Evolutionary conservation across 1,140 invertebrate species (phyloP).

Genomic region (Caenorhabditis inopinata): DNA sequence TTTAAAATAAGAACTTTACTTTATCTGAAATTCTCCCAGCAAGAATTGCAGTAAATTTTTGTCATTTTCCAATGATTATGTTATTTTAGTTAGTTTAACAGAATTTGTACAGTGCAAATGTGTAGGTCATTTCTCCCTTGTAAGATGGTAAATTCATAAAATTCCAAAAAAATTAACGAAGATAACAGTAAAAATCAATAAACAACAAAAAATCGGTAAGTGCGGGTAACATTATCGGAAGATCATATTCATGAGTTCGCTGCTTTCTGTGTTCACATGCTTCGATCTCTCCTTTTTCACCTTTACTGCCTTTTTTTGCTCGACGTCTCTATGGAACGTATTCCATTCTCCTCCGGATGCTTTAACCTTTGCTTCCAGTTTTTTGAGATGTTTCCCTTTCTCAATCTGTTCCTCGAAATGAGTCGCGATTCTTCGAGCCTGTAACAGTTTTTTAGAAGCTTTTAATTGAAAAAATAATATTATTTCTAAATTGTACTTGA

Average conservation of each 20-base stretch:
- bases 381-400: constrained; percentile 75
- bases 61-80: too few species aligned
- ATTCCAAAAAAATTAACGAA: too few species aligned
- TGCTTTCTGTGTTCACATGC: neutral
- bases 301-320: constrained; percentile 37
- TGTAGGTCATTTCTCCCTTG: too few species aligned
- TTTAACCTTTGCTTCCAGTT: constrained; percentile 60
- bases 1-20: too few species aligned
- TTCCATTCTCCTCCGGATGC: constrained; percentile 40
- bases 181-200: neutral
- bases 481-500: neutral
- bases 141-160: too few species aligned
- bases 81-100: too few species aligned
- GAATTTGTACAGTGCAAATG: too few species aligned
- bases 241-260: constrained; percentile 46
- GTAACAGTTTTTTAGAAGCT: neutral
- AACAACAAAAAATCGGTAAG: neutral
- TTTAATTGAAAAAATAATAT: neutral
- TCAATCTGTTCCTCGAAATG: constrained; percentile 81
- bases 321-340: constrained; percentile 40
- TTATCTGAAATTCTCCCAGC: too few species aligned
- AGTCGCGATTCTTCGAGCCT: constrained; percentile 74
- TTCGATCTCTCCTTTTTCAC: constrained; percentile 20
- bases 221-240: constrained; percentile 9
- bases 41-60: too few species aligned